A percentile compares a stretch with the other conserved stretches of the same genome.
These are phyloP conservation scores for Thryonomys swinderianus DNA, from an alignment of 2,113 vertebrate species.

Conservation along the genomic window DNA sequence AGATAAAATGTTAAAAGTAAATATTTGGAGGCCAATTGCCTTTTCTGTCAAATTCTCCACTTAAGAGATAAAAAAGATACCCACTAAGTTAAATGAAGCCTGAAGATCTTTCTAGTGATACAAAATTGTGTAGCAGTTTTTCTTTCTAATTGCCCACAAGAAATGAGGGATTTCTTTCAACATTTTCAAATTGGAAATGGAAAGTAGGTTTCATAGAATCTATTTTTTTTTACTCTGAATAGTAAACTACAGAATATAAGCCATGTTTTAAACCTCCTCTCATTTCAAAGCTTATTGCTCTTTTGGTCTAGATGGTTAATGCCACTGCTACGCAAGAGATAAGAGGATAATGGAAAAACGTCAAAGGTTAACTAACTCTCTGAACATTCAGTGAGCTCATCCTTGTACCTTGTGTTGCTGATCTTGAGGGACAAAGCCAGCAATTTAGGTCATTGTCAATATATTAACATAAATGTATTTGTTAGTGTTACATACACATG, in stretches of 20 bases:
- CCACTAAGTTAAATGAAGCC: neutral
- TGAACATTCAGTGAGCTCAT: neutral
- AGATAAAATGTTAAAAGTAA: constrained; percentile 39
- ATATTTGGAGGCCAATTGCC: neutral
- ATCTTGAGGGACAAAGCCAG: neutral
- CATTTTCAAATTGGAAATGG: constrained; percentile 51
- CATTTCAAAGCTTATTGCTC: constrained; percentile 18
- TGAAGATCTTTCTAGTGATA: constrained; percentile 26
- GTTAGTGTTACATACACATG: neutral
- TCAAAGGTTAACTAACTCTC: neutral
- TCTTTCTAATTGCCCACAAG: neutral
- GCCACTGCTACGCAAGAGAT: neutral
- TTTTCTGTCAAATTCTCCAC: constrained; percentile 15
- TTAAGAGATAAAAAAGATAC: neutral
- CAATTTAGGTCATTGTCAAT: neutral
- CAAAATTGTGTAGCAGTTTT: neutral
- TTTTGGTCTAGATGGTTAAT: constrained; percentile 10
- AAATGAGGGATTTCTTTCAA: constrained; percentile 51
- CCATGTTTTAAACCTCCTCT: neutral
- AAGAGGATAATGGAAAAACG: neutral
- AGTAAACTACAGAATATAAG: neutral
- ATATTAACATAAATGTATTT: neutral
- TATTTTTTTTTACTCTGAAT: constrained; percentile 39
- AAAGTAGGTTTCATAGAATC: constrained; percentile 16
- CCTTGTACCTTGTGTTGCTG: neutral